A percentile compares a stretch with the other conserved stretches of the same genome.
These are phyloP conservation scores for Oscheius myriophilus DNA, from an alignment of 2,888 invertebrate genomes.

Conservation along the genomic window DNA sequence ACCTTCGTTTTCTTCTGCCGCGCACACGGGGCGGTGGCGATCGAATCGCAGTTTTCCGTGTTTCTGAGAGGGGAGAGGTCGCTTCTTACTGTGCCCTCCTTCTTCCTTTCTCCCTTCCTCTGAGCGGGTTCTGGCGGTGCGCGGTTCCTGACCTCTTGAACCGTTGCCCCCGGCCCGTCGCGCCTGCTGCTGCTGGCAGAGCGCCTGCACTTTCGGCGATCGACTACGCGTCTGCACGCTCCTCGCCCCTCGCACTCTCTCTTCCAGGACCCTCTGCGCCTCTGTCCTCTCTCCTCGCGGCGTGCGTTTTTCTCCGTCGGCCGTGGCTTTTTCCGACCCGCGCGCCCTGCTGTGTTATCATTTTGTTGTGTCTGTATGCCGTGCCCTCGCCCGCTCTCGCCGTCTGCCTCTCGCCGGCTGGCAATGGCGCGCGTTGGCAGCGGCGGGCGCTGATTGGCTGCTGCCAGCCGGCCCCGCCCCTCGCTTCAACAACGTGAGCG, in stretches of 20 bases:
- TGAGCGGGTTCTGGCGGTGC: not conserved
- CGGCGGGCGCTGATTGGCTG: conserved; percentile 26
- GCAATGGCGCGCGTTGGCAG: conserved; percentile 34
- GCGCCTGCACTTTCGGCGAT: not conserved
- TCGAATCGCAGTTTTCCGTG: too few relatives aligned
- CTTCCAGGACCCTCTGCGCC: conserved; percentile 11
- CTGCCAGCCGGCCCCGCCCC: conserved; percentile 33
- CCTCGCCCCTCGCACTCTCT: conserved; percentile 12
- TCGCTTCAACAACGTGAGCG: conserved; percentile 35
- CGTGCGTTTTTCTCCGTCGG: conserved; percentile 12
- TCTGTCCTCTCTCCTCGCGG: not conserved
- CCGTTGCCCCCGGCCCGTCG: not conserved
- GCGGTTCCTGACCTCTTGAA: conserved; percentile 21
- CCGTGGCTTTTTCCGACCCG: conserved; percentile 15
- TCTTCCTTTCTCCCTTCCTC: too few relatives aligned
- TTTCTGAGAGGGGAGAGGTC: too few relatives aligned
- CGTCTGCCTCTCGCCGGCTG: conserved; percentile 16
- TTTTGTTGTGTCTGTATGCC: conserved; percentile 34
- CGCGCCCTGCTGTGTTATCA: conserved; percentile 33
- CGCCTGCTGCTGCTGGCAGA: conserved; percentile 18
- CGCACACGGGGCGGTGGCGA: too few relatives aligned
- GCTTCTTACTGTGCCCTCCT: too few relatives aligned
- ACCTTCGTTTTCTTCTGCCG: too few relatives aligned
- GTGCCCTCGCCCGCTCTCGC: conserved; percentile 5
- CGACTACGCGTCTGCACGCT: not conserved